Conservation (phyloP, 2,888 invertebrate genomes). For the Pasiphila rectangulata region DNA sequence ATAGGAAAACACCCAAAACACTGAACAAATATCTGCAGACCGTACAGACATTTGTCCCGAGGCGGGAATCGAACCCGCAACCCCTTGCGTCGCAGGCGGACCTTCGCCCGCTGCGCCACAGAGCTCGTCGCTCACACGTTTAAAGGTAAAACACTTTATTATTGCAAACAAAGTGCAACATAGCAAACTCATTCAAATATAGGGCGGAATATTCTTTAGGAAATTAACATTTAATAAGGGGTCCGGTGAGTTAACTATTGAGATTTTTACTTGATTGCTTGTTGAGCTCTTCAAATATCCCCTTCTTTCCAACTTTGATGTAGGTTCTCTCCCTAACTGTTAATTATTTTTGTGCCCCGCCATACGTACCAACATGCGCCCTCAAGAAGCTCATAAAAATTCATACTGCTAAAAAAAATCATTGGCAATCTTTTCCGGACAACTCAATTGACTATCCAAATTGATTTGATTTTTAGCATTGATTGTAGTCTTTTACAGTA, state of each 20-base stretch:
- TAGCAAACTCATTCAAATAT: constrained; percentile 73
- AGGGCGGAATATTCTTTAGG: constrained; percentile 76
- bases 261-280: constrained; percentile 81
- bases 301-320: constrained; percentile 76
- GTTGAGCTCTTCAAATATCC: constrained; percentile 77
- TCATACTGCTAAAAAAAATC: constrained; percentile 62
- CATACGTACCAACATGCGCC: constrained; percentile 61
- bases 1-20: too few species aligned
- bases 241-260: constrained; percentile 75
- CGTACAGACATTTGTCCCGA: too few species aligned
- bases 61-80: too few species aligned
- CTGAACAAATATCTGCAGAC: too few species aligned
- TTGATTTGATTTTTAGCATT: too few species aligned
- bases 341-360: constrained; percentile 76
- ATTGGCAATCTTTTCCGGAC: constrained; percentile 48
- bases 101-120: too few species aligned
- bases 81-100: too few species aligned
- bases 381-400: constrained; percentile 74
- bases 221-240: constrained; percentile 80
- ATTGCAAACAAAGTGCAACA: constrained; percentile 54
- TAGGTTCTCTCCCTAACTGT: constrained; percentile 63
- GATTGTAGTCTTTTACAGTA: too few species aligned
- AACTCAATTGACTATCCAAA: constrained; percentile 9
- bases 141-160: constrained; percentile 54
- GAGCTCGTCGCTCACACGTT: too few species aligned